Conservation (phyloP, 2,888 invertebrate genomes). For the Noctuana brunneofusca region DNA sequence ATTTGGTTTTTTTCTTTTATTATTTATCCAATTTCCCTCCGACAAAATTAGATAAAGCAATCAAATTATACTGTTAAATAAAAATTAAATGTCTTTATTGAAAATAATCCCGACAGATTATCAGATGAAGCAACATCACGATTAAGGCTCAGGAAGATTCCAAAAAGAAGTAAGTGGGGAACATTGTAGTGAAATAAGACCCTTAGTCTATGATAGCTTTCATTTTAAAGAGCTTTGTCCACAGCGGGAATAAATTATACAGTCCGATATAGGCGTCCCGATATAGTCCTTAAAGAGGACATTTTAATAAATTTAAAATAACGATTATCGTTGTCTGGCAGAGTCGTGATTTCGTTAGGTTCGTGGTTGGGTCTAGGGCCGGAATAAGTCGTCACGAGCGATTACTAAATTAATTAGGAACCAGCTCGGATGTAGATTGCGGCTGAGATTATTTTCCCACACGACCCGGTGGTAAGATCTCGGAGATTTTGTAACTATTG, state of each 20-base stretch:
- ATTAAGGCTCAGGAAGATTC: constrained; percentile 39
- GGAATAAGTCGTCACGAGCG: constrained; percentile 82
- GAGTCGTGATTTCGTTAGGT: constrained; percentile 83
- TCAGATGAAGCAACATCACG: constrained; percentile 39
- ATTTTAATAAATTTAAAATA: constrained; percentile 84
- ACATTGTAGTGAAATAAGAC: constrained; percentile 42
- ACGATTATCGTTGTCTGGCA: constrained; percentile 80
- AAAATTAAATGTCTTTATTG: constrained; percentile 23
- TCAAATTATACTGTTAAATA: constrained; percentile 27
- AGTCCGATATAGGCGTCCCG: constrained; percentile 79
- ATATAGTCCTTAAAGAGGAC: constrained; percentile 81
- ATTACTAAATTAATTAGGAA: constrained; percentile 83
- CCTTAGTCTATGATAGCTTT: constrained; percentile 70
- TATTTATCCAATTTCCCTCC: background rate
- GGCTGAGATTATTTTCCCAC: constrained; percentile 80
- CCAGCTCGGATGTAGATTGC: constrained; percentile 79
- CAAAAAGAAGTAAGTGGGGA: constrained; percentile 42
- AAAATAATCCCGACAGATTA: constrained; percentile 30
- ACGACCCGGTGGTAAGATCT: constrained; percentile 72
- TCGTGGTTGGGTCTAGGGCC: constrained; percentile 75
- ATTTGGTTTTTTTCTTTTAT: background rate
- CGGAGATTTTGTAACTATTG: constrained; percentile 69
- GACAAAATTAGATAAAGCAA: constrained; percentile 10
- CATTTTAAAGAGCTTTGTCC: constrained; percentile 72
- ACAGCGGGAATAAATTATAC: constrained; percentile 79